These are phyloP conservation scores for Itoplectis maculator DNA, from an alignment of 2,888 invertebrate species.

Conservation along the genomic window DNA sequence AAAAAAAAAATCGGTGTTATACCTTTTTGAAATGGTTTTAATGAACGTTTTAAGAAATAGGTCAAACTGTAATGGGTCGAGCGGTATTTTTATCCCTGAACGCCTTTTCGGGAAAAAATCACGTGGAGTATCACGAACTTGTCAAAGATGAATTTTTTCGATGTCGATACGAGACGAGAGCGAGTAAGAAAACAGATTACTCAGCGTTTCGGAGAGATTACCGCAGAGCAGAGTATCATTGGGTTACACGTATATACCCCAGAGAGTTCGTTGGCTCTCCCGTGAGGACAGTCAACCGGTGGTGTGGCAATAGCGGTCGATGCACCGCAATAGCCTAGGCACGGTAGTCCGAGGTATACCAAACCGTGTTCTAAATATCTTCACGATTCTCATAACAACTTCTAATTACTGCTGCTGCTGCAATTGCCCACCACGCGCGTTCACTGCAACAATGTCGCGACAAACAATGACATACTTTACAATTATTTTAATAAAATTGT, in stretches of 20 bases:
- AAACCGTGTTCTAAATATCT: slow-evolving; percentile 17
- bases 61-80: too few relatives aligned
- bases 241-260: slow-evolving; percentile 16
- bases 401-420: slow-evolving; percentile 18
- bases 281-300: slow-evolving; percentile 40
- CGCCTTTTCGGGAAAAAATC: not conserved
- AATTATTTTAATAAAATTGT: too few relatives aligned
- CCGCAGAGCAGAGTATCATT: slow-evolving; percentile 6
- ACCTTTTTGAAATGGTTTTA: too few relatives aligned
- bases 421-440: not conserved
- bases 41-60: too few relatives aligned
- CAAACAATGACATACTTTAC: not conserved
- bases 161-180: not conserved
- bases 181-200: slow-evolving; percentile 17
- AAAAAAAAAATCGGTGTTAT: too few relatives aligned
- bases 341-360: slow-evolving; percentile 17
- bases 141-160: not conserved
- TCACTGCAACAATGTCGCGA: not conserved
- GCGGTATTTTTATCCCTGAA: too few relatives aligned
- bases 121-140: not conserved
- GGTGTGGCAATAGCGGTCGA: slow-evolving; percentile 40
- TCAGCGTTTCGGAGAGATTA: slow-evolving; percentile 1
- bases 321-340: slow-evolving; percentile 31
- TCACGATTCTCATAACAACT: slow-evolving; percentile 6
- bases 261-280: slow-evolving; percentile 44